Evolutionary conservation across 2,888 invertebrate species (phyloP).

Genomic region (Petrolisthes manimaculis): DNA sequence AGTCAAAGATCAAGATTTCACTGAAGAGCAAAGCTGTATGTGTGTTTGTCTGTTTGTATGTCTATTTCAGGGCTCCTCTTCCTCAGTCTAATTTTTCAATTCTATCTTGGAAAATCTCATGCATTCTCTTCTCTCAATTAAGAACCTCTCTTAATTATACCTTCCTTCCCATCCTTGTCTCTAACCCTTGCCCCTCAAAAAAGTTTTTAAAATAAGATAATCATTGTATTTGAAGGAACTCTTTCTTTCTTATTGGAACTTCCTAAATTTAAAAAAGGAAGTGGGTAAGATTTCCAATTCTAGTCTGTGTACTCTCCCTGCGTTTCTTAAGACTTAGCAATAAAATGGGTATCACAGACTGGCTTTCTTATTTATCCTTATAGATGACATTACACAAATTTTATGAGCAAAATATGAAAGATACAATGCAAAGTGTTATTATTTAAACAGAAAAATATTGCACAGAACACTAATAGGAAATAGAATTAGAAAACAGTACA

Average conservation of each 20-base stretch:
- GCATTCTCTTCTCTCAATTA: not conserved
- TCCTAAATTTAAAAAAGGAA: constrained; percentile 25
- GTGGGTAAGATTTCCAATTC: constrained; percentile 6
- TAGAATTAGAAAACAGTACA: too few species aligned
- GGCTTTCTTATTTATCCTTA: not conserved
- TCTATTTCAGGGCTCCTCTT: not conserved
- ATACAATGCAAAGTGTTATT: too few species aligned
- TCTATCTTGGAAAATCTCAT: not conserved
- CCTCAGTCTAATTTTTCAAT: not conserved
- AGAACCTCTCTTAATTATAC: not conserved
- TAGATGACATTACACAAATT: not conserved
- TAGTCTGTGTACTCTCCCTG: constrained; percentile 47
- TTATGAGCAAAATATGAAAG: too few species aligned
- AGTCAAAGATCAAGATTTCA: too few species aligned
- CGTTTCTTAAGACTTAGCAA: constrained; percentile 54
- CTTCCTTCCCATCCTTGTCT: constrained; percentile 25
- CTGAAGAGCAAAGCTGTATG: not conserved
- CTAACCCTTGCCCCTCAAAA: constrained; percentile 9
- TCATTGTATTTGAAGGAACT: not conserved
- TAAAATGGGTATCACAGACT: constrained; percentile 52
- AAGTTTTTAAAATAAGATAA: not conserved
- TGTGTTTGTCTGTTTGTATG: not conserved
- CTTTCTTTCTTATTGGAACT: constrained; percentile 35
- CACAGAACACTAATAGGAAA: too few species aligned
- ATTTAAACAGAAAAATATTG: too few species aligned